Evolutionary conservation across 1,140 invertebrate genomes (phyloP).

Genomic region (Babylonia areolata): DNA sequence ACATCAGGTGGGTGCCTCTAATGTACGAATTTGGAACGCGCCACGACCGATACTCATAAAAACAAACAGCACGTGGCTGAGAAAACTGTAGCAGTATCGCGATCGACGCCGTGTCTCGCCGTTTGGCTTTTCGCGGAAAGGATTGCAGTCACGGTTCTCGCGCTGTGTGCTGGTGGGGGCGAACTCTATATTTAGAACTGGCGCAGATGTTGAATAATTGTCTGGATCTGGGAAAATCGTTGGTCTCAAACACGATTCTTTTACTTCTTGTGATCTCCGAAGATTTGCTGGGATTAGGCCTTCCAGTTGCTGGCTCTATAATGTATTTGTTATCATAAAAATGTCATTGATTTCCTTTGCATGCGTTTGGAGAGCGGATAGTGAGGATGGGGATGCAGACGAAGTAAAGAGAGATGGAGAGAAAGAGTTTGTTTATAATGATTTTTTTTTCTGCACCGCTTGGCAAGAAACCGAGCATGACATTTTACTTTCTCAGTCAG

Average conservation of each 20-base stretch:
- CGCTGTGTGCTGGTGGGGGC: not conserved
- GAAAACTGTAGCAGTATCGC: constrained; percentile 13
- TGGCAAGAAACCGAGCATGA: too few relatives aligned
- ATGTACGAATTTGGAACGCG: not conserved
- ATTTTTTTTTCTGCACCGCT: too few relatives aligned
- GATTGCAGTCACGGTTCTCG: not conserved
- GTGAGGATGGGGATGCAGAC: too few relatives aligned
- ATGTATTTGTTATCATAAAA: too few relatives aligned
- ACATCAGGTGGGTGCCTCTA: not conserved
- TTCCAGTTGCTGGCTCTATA: too few relatives aligned
- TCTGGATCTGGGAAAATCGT: not conserved
- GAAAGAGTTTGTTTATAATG: too few relatives aligned
- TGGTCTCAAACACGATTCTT: not conserved
- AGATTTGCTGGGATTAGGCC: not conserved
- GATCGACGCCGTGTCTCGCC: constrained; percentile 10
- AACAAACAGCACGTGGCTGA: not conserved
- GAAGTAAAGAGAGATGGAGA: too few relatives aligned
- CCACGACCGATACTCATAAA: constrained; percentile 2
- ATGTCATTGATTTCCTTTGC: too few relatives aligned
- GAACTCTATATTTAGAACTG: constrained; percentile 4
- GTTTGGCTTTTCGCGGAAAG: constrained; percentile 38
- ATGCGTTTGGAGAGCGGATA: too few relatives aligned
- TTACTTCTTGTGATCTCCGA: not conserved
- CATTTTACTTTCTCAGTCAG: too few relatives aligned
- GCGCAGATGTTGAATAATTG: not conserved